These are phyloP conservation scores for Chondrilla cf. caribensis DNA, from an alignment of 37 sponge, comb jelly and placozoan species.

Conservation along the genomic window DNA sequence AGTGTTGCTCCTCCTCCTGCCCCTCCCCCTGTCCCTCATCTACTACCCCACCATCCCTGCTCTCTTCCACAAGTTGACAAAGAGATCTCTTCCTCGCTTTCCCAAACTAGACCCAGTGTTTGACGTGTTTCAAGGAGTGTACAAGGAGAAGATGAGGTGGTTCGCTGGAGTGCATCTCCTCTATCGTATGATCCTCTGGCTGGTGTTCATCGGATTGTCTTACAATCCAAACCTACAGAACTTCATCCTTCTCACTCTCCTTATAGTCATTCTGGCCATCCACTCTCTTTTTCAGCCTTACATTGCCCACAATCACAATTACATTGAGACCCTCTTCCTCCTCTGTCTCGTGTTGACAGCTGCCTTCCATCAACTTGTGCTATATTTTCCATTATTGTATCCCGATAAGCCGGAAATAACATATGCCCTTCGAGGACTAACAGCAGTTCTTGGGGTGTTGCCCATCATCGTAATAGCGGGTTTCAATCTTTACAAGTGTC, in stretches of 20 bases:
- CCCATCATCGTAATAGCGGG: no score
- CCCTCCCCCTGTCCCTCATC: not conserved
- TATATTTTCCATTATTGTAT: no score
- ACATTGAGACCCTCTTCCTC: constrained; percentile 3
- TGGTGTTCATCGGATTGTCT: not conserved
- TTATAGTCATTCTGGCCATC: not conserved
- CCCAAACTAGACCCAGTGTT: constrained; percentile 22
- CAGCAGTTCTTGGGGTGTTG: no score
- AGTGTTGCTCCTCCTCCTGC: not conserved
- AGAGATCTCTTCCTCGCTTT: not conserved
- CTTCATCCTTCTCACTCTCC: not conserved
- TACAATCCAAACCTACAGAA: not conserved
- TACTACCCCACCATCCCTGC: constrained; percentile 4
- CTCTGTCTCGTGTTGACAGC: not conserved
- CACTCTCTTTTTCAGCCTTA: constrained; percentile 7
- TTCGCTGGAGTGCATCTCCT: not conserved
- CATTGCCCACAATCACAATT: not conserved
- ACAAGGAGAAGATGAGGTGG: not conserved
- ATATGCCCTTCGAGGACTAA: no score
- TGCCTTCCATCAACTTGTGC: no score
- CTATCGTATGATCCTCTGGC: not conserved
- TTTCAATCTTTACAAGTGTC: no score
- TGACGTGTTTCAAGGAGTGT: constrained; percentile 8
- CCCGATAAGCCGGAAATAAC: no score
- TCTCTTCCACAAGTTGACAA: not conserved